These are phyloP conservation scores for Cylindroiulus punctatus DNA, from an alignment of 2,888 invertebrate genomes.

Conservation along the genomic window DNA sequence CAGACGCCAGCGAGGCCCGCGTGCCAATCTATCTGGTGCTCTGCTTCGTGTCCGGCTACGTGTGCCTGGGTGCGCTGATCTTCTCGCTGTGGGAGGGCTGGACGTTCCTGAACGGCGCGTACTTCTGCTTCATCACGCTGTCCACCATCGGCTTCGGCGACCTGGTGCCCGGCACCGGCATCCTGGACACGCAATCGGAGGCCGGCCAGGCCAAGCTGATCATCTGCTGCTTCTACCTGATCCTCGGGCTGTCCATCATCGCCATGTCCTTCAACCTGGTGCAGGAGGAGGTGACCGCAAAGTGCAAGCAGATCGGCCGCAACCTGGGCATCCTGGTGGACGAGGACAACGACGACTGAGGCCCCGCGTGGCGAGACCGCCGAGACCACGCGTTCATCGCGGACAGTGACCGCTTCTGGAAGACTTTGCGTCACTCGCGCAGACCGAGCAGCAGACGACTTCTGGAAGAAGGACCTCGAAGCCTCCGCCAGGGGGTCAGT, in stretches of 20 bases:
- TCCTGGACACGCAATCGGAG: conserved; percentile 63
- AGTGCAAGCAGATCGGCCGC: conserved; percentile 77
- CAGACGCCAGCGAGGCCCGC: conserved; percentile 48
- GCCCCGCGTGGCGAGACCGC: too few species aligned
- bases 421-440: too few species aligned
- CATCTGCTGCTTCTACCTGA: conserved; percentile 81
- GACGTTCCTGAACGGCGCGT: conserved; percentile 82
- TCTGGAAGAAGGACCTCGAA: too few species aligned
- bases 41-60: conserved; percentile 76
- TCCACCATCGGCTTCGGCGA: conserved; percentile 86
- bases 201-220: conserved; percentile 78
- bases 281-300: conserved; percentile 80
- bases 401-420: too few species aligned
- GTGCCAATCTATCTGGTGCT: conserved; percentile 76
- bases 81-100: conserved; percentile 84
- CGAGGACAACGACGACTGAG: conserved; percentile 57
- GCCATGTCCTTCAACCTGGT: conserved; percentile 86
- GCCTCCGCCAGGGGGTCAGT: too few species aligned
- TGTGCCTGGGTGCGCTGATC: conserved; percentile 79
- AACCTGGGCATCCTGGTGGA: conserved; percentile 76
- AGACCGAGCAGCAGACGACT: too few species aligned
- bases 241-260: conserved; percentile 79
- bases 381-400: too few species aligned
- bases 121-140: conserved; percentile 85
- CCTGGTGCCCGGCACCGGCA: conserved; percentile 73